These are phyloP conservation scores for Lasioglossum marginatum DNA, from an alignment of 2,888 invertebrate species.

Conservation along the genomic window DNA sequence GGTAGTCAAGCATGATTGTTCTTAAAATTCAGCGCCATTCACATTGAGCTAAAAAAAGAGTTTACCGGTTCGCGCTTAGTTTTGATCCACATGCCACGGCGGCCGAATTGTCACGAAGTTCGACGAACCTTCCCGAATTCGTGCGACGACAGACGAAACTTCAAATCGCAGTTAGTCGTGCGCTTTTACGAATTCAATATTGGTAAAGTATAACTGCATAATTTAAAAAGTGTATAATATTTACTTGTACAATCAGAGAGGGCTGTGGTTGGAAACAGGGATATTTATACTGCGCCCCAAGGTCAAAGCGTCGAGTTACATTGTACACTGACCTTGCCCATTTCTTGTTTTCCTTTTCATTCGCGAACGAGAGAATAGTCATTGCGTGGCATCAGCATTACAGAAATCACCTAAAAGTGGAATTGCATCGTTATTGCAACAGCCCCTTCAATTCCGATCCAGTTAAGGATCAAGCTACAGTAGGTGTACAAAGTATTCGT, in stretches of 20 bases:
- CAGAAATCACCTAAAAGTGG: background rate
- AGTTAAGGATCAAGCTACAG: background rate
- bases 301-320: background rate
- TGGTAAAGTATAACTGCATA: too few species aligned
- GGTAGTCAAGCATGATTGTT: background rate
- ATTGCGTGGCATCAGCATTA: background rate
- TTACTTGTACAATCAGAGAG: too few species aligned
- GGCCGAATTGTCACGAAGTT: conserved; percentile 42
- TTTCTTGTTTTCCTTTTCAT: background rate
- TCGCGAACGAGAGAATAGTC: background rate
- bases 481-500: too few species aligned
- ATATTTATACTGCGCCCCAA: background rate
- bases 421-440: background rate
- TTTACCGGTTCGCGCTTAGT: conserved; percentile 51
- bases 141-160: conserved; percentile 1
- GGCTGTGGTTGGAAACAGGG: background rate
- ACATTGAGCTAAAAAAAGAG: background rate
- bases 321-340: background rate
- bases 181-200: background rate
- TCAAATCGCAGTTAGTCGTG: too few species aligned
- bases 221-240: too few species aligned
- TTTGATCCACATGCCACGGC: conserved; percentile 27
- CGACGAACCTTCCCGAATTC: conserved; percentile 44
- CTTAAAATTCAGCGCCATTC: background rate
- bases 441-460: background rate